Base-by-base conservation (phyloP, 2,888 invertebrate species). In the Amblyjoppa proteus region DNA sequence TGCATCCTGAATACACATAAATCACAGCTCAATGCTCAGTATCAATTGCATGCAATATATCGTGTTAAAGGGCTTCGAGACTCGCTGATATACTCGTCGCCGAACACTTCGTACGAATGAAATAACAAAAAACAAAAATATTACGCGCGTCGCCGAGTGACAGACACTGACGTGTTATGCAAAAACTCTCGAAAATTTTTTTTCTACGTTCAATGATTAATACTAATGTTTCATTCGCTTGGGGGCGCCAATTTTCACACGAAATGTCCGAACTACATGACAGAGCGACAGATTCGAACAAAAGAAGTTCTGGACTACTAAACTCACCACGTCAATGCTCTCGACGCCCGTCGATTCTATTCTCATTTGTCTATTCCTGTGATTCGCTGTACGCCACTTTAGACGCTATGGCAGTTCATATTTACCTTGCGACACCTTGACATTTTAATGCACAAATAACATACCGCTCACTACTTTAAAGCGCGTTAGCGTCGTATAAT, bases 1-100 rank as follows among this genome's bases (percentile, higher is more conserved):
- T n/a, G 64, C 31, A 16, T 64, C 31, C n/a, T 13, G n/a, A 64
- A 61, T 64, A 75, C 25, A 64, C 51, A 61, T 64, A 64, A 76
- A 25, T 66, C 51, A 66, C 51, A 34, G 61, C 13, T 64, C 66
- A 31, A 20, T 49, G 49, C 38, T 20, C 74, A 75, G 31, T 56
- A 56, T 61, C n/a, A 58, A 25, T 58, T 28, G 38, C 58, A 75
- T 25, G 61, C 51, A 51, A 70, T 51, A 28, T 28, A 53, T 31
- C 31, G 51, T 49, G 0, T 3, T n/a, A 31, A 75, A 75, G 11
- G 61, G 38, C 56, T 53, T 53, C 31, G 16, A 16, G 16, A 53
- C 31, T 53, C n/a, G 31, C 16, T 20, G 56, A 25, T n/a, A 58
- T 11, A 45, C 2, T 25, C n/a, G 64, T 16, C 31, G 34, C 16